Base-by-base conservation (phyloP, 2,113 vertebrate species). In the Rhinolophus ferrumequinum region DNA sequence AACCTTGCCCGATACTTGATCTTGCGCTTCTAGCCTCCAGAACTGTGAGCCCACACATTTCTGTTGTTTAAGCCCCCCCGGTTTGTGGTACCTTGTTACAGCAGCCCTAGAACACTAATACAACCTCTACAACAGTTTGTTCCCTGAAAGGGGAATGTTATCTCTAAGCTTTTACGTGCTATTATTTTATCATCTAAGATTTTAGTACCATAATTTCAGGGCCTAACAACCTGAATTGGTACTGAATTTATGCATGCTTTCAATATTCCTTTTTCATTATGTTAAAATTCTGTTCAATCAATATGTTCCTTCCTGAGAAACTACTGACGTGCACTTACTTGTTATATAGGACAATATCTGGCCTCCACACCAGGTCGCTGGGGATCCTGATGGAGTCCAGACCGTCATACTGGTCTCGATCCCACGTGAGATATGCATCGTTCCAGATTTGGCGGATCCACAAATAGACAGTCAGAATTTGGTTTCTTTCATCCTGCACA, bases 301-400 rank as follows among this genome's bases (percentile, higher is more conserved):
- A 50, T 11, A 69, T 11, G 10, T 54, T 52, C 12, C 8, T 22
- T 8, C 19, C 66, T 6, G 44, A 76, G 58, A 93, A n/a, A 9
- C 3, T 44, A 52, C 30, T 44, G 28, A 75, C 54, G 4, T 22
- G 60, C 58, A 97, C 99, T 97, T 99, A 99, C 99, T 99, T 99
- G 98, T 99, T 99, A 95, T 99, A 99, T 1, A 99, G 98, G 84
- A 99, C 99, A 16, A 99, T 99, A 97, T 99, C 99, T 0, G 99
- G 99, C 97, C 99, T 99, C 99, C 99, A 99, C 88, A 99, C 99
- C 91, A 99, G 98, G 97, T 98, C 99, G 28, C 99, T 99, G 91
- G 99, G 99, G 95, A 99, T 99, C 97, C 99, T 99, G 97, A 99
- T 99, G 91, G 99, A 99, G 98, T 99, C 99, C 75, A 99, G 98